Evolutionary conservation across 2,113 vertebrate species (phyloP).

Genomic region (Laticauda colubrina): DNA sequence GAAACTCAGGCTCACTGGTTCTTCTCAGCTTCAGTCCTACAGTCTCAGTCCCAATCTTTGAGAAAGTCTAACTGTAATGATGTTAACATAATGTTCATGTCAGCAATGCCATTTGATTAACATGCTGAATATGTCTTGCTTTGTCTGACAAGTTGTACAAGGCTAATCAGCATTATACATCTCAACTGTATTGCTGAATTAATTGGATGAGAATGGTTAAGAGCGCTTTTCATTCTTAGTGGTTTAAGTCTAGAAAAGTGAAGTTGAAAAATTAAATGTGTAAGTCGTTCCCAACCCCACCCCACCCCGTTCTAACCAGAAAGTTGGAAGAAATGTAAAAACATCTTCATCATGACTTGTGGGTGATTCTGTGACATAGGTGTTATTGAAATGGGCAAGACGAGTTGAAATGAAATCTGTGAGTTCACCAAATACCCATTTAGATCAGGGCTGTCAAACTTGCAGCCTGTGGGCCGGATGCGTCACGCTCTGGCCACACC

Average conservation of each 20-base stretch:
- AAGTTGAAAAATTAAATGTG: neutral
- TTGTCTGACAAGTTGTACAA: neutral
- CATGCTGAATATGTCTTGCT: neutral
- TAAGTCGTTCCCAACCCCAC: neutral
- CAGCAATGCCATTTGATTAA: neutral
- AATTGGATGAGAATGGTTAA: neutral
- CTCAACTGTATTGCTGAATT: neutral
- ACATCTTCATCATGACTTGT: neutral
- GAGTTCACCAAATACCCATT: neutral
- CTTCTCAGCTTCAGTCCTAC: neutral
- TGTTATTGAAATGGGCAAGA: neutral
- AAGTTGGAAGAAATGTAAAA: neutral
- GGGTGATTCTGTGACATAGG: neutral
- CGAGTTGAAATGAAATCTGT: neutral
- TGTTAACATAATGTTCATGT: neutral
- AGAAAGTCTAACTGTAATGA: neutral
- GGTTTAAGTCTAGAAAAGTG: neutral
- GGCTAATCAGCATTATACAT: neutral
- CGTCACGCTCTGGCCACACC: no score
- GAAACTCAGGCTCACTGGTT: neutral
- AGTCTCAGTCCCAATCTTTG: neutral
- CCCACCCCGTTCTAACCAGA: neutral
- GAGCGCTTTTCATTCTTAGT: neutral
- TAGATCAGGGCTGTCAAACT: no score
- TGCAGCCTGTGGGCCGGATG: no score